These are phyloP conservation scores for Acanthosoma haemorrhoidale DNA, from an alignment of 2,888 invertebrate genomes.

Conservation along the genomic window DNA sequence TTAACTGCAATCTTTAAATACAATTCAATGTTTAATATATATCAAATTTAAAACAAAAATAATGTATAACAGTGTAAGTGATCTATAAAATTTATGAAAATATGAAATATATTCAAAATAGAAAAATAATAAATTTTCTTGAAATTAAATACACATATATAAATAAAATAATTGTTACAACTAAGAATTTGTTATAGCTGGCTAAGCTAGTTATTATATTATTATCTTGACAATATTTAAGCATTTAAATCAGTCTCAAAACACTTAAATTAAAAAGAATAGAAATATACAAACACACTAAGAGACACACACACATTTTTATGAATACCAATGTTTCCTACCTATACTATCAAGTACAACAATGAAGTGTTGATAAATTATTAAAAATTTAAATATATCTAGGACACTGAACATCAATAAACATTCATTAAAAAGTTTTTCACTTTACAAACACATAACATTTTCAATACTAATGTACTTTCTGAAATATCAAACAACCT, in stretches of 20 bases:
- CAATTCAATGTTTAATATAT: too few species aligned
- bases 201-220: not conserved
- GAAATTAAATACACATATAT: not conserved
- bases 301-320: not conserved
- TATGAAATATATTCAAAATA: not conserved
- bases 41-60: not conserved
- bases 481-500: not conserved
- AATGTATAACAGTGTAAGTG: not conserved
- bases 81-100: not conserved
- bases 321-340: too few species aligned
- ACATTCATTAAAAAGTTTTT: too few species aligned
- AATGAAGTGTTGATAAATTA: too few species aligned
- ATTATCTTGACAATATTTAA: not conserved
- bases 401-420: too few species aligned
- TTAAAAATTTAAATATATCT: too few species aligned
- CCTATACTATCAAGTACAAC: too few species aligned
- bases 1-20: too few species aligned
- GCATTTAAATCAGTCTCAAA: slow-evolving; percentile 10
- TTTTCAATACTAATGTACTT: not conserved
- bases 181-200: not conserved
- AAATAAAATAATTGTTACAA: not conserved
- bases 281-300: not conserved
- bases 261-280: not conserved
- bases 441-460: not conserved
- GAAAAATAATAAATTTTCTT: not conserved